phyloP scores from a whole-genome alignment of 2,113 vertebrate species.

The Melanerpes aurifrons region DNA sequence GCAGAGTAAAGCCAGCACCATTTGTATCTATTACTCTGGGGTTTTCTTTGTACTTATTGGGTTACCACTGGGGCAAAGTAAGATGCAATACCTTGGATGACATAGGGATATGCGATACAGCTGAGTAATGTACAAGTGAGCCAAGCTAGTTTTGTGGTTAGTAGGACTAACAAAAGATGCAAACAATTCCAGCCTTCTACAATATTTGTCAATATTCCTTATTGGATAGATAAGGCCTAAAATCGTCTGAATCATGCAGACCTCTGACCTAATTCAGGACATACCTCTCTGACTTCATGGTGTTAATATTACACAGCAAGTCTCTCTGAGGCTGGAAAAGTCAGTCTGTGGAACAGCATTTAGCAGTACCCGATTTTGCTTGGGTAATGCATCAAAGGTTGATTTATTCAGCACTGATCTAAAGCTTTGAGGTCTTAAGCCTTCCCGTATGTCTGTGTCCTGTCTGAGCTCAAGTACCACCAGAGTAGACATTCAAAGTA shows the following conservation, averaged over 20 bases:
- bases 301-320: background rate
- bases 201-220: background rate
- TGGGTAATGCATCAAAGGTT: background rate
- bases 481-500: background rate
- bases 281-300: background rate
- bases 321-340: background rate
- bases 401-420: background rate
- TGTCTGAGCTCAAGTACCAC: background rate
- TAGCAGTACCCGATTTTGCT: background rate
- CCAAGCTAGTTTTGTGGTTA: background rate
- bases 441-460: background rate
- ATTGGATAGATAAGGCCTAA: background rate
- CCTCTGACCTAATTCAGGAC: background rate
- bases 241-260: background rate
- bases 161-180: background rate
- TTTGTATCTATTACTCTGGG: background rate
- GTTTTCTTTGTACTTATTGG: background rate
- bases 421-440: background rate
- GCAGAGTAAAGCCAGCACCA: background rate
- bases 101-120: fast-evolving
- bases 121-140: background rate
- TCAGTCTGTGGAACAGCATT: background rate
- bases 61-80: background rate
- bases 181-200: background rate
- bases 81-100: background rate